Evolutionary conservation across 2,113 vertebrate species (phyloP), one percentile per base, ranked within the genome.

Genomic region (Lasiurus cinereus): DNA sequence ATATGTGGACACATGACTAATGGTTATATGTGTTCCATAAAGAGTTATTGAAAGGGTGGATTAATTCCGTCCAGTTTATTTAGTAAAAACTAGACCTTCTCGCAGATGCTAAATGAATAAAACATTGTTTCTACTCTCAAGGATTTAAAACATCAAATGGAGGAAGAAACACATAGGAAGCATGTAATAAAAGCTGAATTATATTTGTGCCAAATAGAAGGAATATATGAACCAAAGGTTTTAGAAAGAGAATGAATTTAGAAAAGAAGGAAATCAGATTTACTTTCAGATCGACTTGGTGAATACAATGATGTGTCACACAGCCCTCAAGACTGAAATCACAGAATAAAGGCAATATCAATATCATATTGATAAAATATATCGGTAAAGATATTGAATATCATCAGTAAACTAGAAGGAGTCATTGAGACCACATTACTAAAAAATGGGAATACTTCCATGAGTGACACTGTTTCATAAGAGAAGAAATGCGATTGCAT

Each of bases 161-260:
- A 16, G 8, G 29, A 80, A 21, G 11, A 33, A 67, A 33, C 12
- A 84, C 8, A 27, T n/a, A 77, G 48, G 43, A 66, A 39, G 7
- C 12, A 21, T 31, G 87, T 96, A 83, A 16, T 88, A 54, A 69
- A 46, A n/a, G 10, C 33, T 64, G 56, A 77, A 43, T 12, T 43
- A 3, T 48, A 50, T 24, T 88, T 50, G 21, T 94, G 16, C 12
- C 72, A 43, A 77, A 19, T 56, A 11, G 6, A 67, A 72, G 21
- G 13, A 39, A 52, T 67, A 50, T 43, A 22, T 79, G 52, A 62
- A 80, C 12, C 29, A 56, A 70, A 19, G 3, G 7, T 24, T 82
- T 89, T 56, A 72, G 56, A 43, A 89, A 43, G n/a, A 88, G 77
- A 56, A 80, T 77, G 14, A 8, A 69, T 82, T 89, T 94, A 48